Evolutionary conservation across 2,113 vertebrate species (phyloP).

Genomic region (Centropristis striata): DNA sequence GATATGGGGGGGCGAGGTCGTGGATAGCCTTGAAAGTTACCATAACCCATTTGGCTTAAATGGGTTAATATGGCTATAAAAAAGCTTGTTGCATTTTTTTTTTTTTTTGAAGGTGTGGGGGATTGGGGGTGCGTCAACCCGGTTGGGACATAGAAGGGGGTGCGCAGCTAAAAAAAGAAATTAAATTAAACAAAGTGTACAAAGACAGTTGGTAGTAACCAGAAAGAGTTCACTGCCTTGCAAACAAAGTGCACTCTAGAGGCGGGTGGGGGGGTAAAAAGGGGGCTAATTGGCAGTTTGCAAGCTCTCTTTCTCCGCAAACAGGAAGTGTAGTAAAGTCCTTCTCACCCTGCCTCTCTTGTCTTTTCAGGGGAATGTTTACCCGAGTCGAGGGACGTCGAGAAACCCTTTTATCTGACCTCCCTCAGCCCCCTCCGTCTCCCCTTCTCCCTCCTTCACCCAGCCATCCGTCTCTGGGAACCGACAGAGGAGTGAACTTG

Average conservation of each 20-base stretch:
- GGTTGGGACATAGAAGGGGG: no score
- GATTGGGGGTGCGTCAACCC: no score
- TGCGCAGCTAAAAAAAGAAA: no score
- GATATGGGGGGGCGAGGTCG: no score
- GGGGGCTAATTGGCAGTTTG: conserved; percentile 19
- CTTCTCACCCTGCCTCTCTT: conserved; percentile 52
- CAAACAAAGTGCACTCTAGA: background rate
- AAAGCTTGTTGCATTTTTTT: no score
- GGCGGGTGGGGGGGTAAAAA: no score
- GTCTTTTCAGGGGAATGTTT: conserved; percentile 85
- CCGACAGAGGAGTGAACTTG: conserved; percentile 65
- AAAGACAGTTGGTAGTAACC: no score
- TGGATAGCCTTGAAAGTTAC: no score
- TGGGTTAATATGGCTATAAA: no score
- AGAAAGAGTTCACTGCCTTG: conserved; percentile 36
- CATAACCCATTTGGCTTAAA: no score
- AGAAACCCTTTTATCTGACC: conserved; percentile 88
- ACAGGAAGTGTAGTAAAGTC: conserved; percentile 28
- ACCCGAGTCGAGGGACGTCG: conserved; percentile 85
- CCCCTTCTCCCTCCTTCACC: background rate
- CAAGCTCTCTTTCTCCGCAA: conserved; percentile 7
- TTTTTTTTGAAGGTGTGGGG: no score
- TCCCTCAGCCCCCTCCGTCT: background rate
- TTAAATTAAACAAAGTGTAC: no score
- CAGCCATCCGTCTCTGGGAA: conserved; percentile 47